A percentile compares a stretch with the other conserved stretches of the same genome.
phyloP scores from a whole-genome alignment of 2,113 vertebrate species.

The Acanthochromis polyacanthus region DNA sequence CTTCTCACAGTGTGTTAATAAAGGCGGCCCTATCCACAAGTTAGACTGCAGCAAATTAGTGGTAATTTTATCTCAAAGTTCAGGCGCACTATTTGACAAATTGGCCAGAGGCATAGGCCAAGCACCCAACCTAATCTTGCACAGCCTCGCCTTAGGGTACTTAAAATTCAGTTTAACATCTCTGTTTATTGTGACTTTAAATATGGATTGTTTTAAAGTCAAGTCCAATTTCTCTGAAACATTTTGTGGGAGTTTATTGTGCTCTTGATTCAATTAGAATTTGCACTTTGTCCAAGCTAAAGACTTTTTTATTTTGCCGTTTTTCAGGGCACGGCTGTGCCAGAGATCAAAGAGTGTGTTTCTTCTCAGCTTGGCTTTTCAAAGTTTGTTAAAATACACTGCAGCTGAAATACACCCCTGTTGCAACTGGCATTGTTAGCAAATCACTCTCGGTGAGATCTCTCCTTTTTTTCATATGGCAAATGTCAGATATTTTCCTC shows the following conservation, averaged over 20 bases:
- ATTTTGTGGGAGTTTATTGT: conserved; percentile 34
- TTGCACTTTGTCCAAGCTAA: conserved; percentile 30
- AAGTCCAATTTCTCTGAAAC: conserved; percentile 29
- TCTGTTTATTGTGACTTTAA: conserved; percentile 55
- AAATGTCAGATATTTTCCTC: conserved; percentile 4
- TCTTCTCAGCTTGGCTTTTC: conserved; percentile 24
- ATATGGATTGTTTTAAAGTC: conserved; percentile 44
- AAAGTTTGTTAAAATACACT: conserved; percentile 31
- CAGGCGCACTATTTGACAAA: conserved; percentile 49
- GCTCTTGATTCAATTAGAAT: conserved; percentile 42
- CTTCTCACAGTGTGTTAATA: conserved; percentile 35
- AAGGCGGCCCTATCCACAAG: conserved; percentile 37
- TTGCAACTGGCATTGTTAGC: conserved; percentile 2
- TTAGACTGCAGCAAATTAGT: conserved; percentile 47
- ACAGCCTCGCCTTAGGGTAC: conserved; percentile 48
- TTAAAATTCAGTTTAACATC: conserved; percentile 58
- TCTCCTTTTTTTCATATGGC: neutral
- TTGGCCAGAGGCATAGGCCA: conserved; percentile 47
- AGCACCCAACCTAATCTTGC: conserved; percentile 40
- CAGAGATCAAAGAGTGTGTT: conserved; percentile 35
- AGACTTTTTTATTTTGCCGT: conserved; percentile 20
- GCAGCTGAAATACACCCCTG: conserved; percentile 6
- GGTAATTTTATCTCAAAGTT: conserved; percentile 64
- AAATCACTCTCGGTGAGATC: neutral
- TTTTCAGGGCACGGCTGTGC: neutral